Percentiles rank a stretch among this genome's conserved stretches.
phyloP scores from a whole-genome alignment of 2,113 vertebrate genomes.

The Mugil cephalus region DNA sequence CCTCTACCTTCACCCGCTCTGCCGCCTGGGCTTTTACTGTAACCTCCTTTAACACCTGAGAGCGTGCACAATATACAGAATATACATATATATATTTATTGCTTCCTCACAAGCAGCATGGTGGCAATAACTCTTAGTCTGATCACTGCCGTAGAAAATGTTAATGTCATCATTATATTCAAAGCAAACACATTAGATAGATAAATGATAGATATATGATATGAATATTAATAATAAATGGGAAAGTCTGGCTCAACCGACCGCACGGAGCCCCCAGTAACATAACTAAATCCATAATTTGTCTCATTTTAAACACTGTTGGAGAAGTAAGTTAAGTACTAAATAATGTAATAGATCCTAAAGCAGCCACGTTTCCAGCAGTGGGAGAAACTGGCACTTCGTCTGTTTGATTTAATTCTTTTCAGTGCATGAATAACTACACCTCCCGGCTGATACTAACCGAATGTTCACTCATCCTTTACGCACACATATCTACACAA shows the following conservation, averaged over 20 bases:
- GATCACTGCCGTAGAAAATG: neutral
- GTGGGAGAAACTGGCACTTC: neutral
- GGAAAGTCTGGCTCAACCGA: no score
- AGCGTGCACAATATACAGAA: no score
- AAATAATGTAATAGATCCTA: no score
- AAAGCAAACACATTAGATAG: neutral
- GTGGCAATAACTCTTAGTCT: neutral
- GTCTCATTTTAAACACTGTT: no score
- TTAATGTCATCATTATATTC: neutral
- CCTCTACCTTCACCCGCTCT: slow-evolving; percentile 92
- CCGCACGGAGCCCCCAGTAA: no score
- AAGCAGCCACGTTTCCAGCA: neutral
- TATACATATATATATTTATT: no score
- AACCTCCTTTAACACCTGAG: slow-evolving; percentile 95
- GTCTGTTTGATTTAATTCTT: neutral
- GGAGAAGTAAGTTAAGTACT: no score
- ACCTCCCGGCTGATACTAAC: no score
- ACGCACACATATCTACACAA: no score
- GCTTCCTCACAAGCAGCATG: neutral
- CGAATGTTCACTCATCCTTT: no score
- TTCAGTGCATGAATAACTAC: neutral
- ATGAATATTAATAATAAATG: neutral
- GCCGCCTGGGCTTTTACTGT: slow-evolving; percentile 95
- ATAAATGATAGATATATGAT: neutral
- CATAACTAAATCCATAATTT: no score